phyloP scores from a whole-genome alignment of 92 coral and sea anemone genomes.

The Umimayanthus kanabou region DNA sequence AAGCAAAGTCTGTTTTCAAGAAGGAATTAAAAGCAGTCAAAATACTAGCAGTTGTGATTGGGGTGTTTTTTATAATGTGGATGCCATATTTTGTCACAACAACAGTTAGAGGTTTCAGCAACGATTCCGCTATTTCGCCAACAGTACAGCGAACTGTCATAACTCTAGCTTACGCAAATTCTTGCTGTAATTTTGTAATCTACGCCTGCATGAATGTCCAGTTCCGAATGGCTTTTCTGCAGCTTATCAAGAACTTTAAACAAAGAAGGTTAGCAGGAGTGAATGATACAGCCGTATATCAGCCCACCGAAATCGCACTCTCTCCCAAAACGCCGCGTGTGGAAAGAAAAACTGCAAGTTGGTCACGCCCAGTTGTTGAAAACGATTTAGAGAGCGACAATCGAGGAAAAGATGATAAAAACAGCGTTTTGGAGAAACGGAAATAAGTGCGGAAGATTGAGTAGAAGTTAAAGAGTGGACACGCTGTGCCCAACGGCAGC shows the following conservation, averaged over 20 bases:
- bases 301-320: background rate
- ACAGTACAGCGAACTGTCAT: constrained; percentile 62
- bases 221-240: constrained; percentile 71
- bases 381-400: background rate
- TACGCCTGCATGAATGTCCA: constrained; percentile 88
- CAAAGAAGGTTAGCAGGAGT: constrained; percentile 4
- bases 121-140: constrained; percentile 52
- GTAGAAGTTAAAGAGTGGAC: no score
- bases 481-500: background rate
- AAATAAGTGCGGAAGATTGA: background rate
- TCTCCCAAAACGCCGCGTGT: constrained; percentile 17
- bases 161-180: constrained; percentile 80
- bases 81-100: constrained; percentile 87
- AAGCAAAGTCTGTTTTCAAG: constrained; percentile 47
- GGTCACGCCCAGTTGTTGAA: background rate
- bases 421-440: background rate
- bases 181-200: constrained; percentile 84
- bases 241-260: constrained; percentile 53
- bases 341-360: background rate
- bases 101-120: constrained; percentile 69
- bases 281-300: constrained; percentile 3
- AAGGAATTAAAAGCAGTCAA: constrained; percentile 88
- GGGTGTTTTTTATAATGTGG: constrained; percentile 92
- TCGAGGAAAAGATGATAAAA: background rate
- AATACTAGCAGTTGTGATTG: constrained; percentile 82